Evolutionary conservation across 53 echinoderm and acorn worm genomes (phyloP).

Genomic region (Pentamera pediparva): DNA sequence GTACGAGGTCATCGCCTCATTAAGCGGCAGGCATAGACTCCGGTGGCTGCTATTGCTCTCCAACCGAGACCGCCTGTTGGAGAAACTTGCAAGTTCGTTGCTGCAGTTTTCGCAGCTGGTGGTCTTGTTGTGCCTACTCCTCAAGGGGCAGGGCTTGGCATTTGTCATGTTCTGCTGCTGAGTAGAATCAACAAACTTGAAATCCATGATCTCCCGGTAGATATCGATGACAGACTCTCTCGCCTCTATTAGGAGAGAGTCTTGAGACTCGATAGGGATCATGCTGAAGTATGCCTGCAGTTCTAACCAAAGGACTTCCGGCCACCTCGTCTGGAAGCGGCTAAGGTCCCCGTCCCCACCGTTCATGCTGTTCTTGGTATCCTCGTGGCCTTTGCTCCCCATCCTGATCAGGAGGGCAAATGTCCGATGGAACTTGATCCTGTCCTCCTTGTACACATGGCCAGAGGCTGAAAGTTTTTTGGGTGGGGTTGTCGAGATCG

Average conservation of each 20-base stretch:
- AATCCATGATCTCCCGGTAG: constrained; percentile 56
- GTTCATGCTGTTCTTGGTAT: constrained; percentile 16
- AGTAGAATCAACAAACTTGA: constrained; percentile 37
- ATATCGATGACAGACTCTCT: constrained; percentile 52
- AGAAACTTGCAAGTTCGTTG: not conserved
- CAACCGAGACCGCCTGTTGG: not conserved
- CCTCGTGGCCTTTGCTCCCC: constrained; percentile 63
- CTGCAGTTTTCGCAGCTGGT: not conserved
- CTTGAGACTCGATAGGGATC: constrained; percentile 65
- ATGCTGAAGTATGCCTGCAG: constrained; percentile 73
- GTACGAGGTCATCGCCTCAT: constrained; percentile 62
- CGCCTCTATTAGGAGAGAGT: constrained; percentile 45
- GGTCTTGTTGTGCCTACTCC: not conserved
- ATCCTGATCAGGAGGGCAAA: constrained; percentile 81
- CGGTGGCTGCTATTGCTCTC: constrained; percentile 7
- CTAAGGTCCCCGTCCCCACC: not conserved
- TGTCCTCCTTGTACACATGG: constrained; percentile 27
- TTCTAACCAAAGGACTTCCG: constrained; percentile 81
- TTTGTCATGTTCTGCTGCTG: not conserved
- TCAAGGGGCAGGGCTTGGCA: constrained; percentile 11
- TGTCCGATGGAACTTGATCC: constrained; percentile 72
- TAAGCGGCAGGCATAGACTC: constrained; percentile 69
- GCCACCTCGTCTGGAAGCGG: constrained; percentile 64
- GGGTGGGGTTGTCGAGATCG: not conserved
- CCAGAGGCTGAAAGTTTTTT: constrained; percentile 13